Evolutionary conservation across 1,140 invertebrate species (phyloP).

Genomic region (Cylas formicarius): DNA sequence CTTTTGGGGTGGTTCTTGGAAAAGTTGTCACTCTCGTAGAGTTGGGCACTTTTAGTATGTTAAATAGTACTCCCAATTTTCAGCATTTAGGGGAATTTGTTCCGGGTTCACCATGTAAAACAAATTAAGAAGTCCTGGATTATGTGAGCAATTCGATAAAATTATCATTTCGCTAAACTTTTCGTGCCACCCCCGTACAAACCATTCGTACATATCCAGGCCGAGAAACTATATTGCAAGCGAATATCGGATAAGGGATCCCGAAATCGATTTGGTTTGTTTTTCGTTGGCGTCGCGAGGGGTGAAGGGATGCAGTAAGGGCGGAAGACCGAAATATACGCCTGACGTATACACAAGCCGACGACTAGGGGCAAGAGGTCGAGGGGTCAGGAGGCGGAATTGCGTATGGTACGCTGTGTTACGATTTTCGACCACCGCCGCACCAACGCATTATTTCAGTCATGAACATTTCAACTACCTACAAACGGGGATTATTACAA

Average conservation of each 20-base stretch:
- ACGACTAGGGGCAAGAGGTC: conserved; percentile 21
- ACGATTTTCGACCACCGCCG: conserved; percentile 34
- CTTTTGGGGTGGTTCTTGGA: no score
- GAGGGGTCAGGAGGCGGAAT: conserved; percentile 24
- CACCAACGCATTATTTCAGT: conserved; percentile 33
- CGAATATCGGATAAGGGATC: conserved; percentile 36
- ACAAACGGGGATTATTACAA: conserved; percentile 8
- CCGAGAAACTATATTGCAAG: conserved; percentile 39
- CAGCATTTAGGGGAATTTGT: no score
- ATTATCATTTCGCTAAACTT: no score
- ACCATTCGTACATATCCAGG: neutral
- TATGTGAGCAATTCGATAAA: no score
- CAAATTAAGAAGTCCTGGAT: no score
- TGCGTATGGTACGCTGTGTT: conserved; percentile 40
- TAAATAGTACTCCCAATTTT: no score
- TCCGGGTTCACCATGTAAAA: no score
- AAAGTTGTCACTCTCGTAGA: no score
- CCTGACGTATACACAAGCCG: conserved; percentile 17
- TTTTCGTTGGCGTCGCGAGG: conserved; percentile 33
- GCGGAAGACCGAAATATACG: conserved; percentile 37
- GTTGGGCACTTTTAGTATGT: no score
- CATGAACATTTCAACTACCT: conserved; percentile 31
- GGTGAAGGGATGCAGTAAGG: conserved; percentile 30
- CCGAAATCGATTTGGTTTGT: conserved; percentile 41
- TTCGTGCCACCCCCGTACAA: conserved; percentile 1